phyloP scores from a whole-genome alignment of 2,797 vertebrate genomes.

The Rhabdomys pumilio region DNA sequence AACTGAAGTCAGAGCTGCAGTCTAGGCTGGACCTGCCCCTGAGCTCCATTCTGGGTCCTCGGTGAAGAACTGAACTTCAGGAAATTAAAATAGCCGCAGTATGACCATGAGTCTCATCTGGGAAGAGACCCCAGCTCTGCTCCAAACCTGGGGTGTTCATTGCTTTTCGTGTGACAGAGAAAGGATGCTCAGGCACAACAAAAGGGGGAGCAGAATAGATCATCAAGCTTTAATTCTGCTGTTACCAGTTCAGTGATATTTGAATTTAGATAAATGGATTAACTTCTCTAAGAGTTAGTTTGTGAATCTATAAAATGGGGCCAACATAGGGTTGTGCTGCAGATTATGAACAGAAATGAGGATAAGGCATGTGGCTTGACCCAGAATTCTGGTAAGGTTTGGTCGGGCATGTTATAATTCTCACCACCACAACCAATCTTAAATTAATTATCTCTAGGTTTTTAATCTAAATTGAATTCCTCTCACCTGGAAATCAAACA shows the following conservation, averaged over 20 bases:
- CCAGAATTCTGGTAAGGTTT: neutral
- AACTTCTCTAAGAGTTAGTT: conserved; percentile 14
- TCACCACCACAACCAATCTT: neutral
- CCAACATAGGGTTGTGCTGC: neutral
- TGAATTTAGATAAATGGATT: neutral
- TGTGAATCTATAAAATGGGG: conserved; percentile 12
- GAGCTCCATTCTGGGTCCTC: neutral
- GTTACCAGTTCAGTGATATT: neutral
- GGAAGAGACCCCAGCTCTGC: neutral
- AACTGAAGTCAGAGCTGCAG: neutral
- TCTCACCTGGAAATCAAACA: conserved; percentile 23
- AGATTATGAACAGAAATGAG: neutral
- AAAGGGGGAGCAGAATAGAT: neutral
- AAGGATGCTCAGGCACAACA: neutral
- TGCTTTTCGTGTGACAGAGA: neutral
- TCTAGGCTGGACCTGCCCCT: neutral
- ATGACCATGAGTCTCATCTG: no score
- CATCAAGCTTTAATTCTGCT: neutral
- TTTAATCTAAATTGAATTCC: conserved; percentile 25
- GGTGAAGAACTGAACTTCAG: neutral
- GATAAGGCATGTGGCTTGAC: neutral
- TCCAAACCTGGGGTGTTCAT: no score
- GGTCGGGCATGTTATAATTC: neutral
- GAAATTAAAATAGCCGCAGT: neutral
- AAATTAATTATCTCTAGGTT: neutral